Base-by-base conservation (phyloP, 1,140 invertebrate species). In the Pseudomyrmex sp. region DNA sequence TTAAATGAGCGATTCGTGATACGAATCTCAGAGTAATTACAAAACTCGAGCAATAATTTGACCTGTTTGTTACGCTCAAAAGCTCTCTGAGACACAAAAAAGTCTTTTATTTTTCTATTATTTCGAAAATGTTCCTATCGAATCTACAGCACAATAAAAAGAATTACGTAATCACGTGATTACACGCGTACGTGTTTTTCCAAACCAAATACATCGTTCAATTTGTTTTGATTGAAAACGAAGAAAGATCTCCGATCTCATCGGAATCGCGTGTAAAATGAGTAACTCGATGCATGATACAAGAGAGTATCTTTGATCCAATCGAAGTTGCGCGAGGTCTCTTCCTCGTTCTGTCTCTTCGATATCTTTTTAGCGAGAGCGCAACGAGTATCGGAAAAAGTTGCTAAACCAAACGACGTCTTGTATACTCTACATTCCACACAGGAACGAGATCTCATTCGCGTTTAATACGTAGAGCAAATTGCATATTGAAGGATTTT, bases 171-270 rank as follows among this genome's bases (percentile, higher is more conserved):
- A 48, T 8, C 52, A 52, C 12, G 12, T 50, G 48, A 77, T 54
- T 20, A 8, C 23, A 54, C 23, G n/a, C 62, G 1, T 26, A 15
- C 0, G 18, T 9, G 26, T 48, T 58, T 3, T 79, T 59, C 4
- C 20, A 20, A 13, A 9, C 68, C 23, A 35, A 76, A 35, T 10
- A n/a, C 9, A 66, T 26, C 44, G 44, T 15, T 69, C 35, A 46
- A 58, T 35, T 35, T 50, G 44, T 59, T 79, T 70, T 26, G 65
- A 70, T 20, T 79, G 20, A 48, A 79, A 79, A 79, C 20, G 52
- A 59, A 77, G 54, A 50, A 23, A 58, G 20, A 35, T 35, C 3
- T 69, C 58, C 20, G 18, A 79, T 79, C n/a, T 69, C 20, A 15
- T 12, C 35, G 44, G 20, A 26, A 26, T 26, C 13, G 50, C 54